Evolutionary conservation across 2,888 invertebrate genomes (phyloP), one percentile per base, ranked within the genome.

Genomic region (Hofmannophila pseudospretella): DNA sequence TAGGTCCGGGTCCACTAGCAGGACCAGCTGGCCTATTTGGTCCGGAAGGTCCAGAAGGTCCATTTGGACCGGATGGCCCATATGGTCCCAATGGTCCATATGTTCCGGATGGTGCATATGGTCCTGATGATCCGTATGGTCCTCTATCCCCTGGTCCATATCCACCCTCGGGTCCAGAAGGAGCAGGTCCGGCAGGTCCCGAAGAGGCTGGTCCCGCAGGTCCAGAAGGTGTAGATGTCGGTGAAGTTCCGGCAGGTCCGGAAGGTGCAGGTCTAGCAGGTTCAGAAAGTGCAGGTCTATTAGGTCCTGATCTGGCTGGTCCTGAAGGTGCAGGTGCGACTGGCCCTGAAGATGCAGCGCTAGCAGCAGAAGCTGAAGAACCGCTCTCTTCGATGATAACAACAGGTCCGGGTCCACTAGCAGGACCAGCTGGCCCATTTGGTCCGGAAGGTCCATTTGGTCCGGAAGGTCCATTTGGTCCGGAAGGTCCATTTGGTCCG

Each of bases 401-500:
- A 8, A 20, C 20, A n/a, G n/a, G n/a, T 25, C 23, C 33, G 14
- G 12, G 4, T 30, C 36, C 36, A 20, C 20, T 20, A 5, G 20
- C 20, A 5, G 20, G 7, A 3, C 7, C 20, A 8, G 20, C 20
- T 2, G 20, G 7, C 2, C 7, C 20, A 8, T 5, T n/a, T n/a
- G n/a, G 4, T 14, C 34, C n/a, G 9, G 34, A 26, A n/a, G 26
- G n/a, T n/a, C n/a, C n/a, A n/a, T n/a, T 8, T 20, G 2, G 10
- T 30, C 29, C 41, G 16, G 3, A 16, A 4, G 16, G 16, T 16
- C 16, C 16, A 5, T 16, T 4, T 7, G 11, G 9, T 20, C 14
- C 29, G 14, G 8, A 29, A 29, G 28, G 26, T 33, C 36, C 36
- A 1, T 36, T 3, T 30, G 22, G 35, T 36, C 35, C 39, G 7